Conservation (phyloP, 2,113 vertebrate species). For the Motacilla tschutschensis region DNA sequence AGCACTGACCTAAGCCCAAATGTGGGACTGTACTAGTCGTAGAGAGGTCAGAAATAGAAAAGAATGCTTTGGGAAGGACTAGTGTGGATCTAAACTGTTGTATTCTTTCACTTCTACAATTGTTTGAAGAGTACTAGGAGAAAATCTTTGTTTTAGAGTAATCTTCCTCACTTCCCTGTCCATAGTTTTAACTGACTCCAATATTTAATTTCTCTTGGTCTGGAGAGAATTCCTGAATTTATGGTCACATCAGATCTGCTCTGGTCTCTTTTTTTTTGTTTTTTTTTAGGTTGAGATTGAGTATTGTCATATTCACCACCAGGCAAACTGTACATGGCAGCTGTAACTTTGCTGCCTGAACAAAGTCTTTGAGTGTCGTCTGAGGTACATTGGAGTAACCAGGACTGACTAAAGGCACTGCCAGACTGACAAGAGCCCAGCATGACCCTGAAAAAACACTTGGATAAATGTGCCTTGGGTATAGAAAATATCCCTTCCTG, state of each 20-base stretch:
- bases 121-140: neutral
- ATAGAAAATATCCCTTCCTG: neutral
- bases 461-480: accelerated
- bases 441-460: neutral
- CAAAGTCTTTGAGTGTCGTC: neutral
- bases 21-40: neutral
- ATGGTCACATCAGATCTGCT: neutral
- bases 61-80: neutral
- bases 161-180: neutral
- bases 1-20: neutral
- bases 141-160: neutral
- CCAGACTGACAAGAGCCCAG: neutral
- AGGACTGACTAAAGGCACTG: neutral
- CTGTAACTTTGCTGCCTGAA: neutral
- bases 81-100: neutral
- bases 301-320: neutral
- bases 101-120: neutral
- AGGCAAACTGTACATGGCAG: accelerated
- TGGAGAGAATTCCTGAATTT: neutral
- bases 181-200: neutral
- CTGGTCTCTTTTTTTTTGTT: neutral
- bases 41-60: neutral
- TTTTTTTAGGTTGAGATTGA: neutral
- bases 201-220: neutral
- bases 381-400: neutral